phyloP scores from a whole-genome alignment of 2,797 vertebrate genomes.

The Synanceia verrucosa region DNA sequence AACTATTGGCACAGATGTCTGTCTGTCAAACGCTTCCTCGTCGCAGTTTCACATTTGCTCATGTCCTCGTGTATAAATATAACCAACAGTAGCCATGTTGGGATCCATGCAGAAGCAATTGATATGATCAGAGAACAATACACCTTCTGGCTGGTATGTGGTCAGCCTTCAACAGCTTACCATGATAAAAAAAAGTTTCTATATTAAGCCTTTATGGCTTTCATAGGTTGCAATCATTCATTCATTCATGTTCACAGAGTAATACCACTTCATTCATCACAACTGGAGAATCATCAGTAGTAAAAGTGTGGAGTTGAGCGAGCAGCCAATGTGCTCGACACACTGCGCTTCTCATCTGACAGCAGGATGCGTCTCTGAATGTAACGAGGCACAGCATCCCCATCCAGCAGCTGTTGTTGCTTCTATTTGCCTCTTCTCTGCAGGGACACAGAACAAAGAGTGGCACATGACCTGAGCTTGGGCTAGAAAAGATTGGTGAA shows the following conservation, averaged over 20 bases:
- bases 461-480: constrained; percentile 38
- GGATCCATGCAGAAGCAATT: too few species aligned
- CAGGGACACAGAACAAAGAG: constrained; percentile 45
- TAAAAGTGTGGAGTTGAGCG: neutral
- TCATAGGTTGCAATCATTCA: neutral
- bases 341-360: constrained; percentile 18
- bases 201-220: neutral
- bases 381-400: constrained; percentile 12
- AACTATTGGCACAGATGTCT: too few species aligned
- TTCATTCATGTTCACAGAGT: neutral
- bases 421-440: constrained; percentile 28
- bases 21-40: too few species aligned
- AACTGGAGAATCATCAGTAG: neutral
- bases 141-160: too few species aligned
- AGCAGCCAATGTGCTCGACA: neutral
- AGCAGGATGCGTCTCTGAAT: constrained; percentile 28
- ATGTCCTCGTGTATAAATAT: too few species aligned
- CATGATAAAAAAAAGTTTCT: neutral
- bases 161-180: neutral
- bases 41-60: too few species aligned
- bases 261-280: neutral
- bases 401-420: constrained; percentile 53
- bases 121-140: too few species aligned
- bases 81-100: too few species aligned
- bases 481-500: constrained; percentile 37